Conservation (phyloP, 2,888 invertebrate genomes). For the Himalopsyche japonica region DNA sequence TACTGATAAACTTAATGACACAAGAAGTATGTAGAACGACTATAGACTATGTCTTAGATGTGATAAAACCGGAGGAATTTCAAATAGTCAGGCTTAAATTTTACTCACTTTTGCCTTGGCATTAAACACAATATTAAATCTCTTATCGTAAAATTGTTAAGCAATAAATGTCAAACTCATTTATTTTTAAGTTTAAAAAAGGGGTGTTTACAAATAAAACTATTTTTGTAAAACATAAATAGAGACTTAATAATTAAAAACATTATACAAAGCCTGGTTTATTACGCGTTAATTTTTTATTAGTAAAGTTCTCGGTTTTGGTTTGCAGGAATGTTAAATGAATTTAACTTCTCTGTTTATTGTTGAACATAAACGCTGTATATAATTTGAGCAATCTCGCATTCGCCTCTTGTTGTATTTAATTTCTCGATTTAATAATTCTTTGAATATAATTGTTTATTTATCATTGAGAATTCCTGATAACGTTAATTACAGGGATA, state of each 20-base stretch:
- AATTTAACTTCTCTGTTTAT: no score
- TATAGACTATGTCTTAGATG: not conserved
- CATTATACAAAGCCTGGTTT: not conserved
- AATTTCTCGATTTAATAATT: no score
- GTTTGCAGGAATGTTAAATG: no score
- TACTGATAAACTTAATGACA: not conserved
- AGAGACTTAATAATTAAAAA: not conserved
- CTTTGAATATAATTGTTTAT: no score
- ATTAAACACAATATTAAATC: not conserved
- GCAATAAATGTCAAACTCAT: not conserved
- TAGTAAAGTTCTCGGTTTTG: not conserved
- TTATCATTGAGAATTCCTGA: no score
- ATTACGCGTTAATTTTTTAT: not conserved
- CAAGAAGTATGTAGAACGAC: not conserved
- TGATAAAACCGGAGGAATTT: not conserved
- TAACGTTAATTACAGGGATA: no score
- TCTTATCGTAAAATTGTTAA: not conserved
- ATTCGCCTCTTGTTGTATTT: no score
- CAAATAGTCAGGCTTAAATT: not conserved
- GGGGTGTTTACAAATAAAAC: not conserved
- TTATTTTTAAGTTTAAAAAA: not conserved
- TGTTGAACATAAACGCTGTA: no score
- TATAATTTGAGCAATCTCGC: no score
- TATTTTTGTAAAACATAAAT: not conserved
- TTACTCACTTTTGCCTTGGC: not conserved